Evolutionary conservation across 37 sponge, comb jelly and placozoan genomes (phyloP).

Genomic region (Lycopodina hypogea): DNA sequence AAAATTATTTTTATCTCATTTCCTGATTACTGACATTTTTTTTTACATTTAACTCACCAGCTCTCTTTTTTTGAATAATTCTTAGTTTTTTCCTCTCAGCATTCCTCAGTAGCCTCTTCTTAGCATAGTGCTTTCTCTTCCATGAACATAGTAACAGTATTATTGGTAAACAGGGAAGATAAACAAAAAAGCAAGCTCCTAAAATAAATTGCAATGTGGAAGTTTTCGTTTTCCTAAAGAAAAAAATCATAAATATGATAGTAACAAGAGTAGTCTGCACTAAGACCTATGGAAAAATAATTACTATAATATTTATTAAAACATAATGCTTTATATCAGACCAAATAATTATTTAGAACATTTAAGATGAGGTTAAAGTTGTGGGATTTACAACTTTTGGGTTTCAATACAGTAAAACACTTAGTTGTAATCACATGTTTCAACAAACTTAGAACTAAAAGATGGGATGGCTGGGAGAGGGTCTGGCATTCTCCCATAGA

Average conservation of each 20-base stretch:
- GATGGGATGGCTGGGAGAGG: too few species aligned
- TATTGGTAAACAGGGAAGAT: constrained; percentile 69
- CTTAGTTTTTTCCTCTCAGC: constrained; percentile 54
- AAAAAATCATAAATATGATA: not conserved
- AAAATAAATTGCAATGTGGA: constrained; percentile 73
- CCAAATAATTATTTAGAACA: too few species aligned
- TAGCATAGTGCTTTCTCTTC: constrained; percentile 49
- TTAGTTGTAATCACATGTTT: too few species aligned
- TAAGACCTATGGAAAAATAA: too few species aligned
- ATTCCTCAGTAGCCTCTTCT: constrained; percentile 69
- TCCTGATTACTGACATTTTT: not conserved
- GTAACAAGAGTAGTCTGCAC: too few species aligned
- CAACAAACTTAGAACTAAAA: too few species aligned
- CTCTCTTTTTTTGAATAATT: constrained; percentile 46
- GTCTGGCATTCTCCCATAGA: too few species aligned
- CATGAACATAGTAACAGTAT: constrained; percentile 66
- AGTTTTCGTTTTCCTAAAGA: constrained; percentile 55
- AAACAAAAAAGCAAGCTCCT: constrained; percentile 79
- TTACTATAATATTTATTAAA: too few species aligned
- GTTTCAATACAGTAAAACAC: too few species aligned
- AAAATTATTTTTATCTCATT: not conserved
- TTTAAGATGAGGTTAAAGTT: too few species aligned
- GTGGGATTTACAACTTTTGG: too few species aligned
- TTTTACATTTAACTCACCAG: constrained; percentile 7
- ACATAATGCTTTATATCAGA: too few species aligned